These are phyloP conservation scores for Leucoraja erinaceus DNA, from an alignment of 2,113 vertebrate species.

Conservation along the genomic window DNA sequence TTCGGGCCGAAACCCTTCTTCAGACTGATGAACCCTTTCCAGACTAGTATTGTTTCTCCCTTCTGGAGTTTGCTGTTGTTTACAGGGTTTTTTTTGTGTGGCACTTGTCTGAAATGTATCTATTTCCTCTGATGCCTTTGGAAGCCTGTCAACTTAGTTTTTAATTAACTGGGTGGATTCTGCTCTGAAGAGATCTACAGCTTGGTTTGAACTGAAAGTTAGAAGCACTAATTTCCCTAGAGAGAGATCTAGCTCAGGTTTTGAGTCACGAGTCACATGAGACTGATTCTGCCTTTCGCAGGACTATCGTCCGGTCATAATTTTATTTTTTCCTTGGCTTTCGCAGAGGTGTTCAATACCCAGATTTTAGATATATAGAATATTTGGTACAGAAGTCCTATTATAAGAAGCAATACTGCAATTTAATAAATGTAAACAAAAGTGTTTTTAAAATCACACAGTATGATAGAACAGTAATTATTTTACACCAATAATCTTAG, in stretches of 20 bases:
- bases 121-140: conserved; percentile 3
- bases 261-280: not conserved
- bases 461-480: not conserved
- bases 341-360: not conserved
- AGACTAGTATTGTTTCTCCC: not conserved
- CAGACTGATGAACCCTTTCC: too few relatives aligned
- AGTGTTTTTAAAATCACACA: not conserved
- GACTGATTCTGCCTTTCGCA: not conserved
- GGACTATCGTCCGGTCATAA: not conserved
- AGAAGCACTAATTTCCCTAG: not conserved
- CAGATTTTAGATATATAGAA: not conserved
- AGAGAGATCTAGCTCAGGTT: conserved; percentile 23
- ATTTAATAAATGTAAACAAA: not conserved
- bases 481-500: not conserved
- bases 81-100: not conserved
- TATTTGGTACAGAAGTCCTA: not conserved
- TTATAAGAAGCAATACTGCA: not conserved
- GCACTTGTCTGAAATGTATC: not conserved
- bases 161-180: conserved; percentile 9
- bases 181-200: not conserved
- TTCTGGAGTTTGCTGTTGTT: not conserved
- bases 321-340: not conserved
- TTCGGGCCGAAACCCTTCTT: too few relatives aligned
- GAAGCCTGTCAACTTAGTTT: conserved; percentile 2
- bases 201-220: not conserved